A percentile compares a stretch with the other conserved stretches of the same genome.
phyloP scores from a whole-genome alignment of 1,140 invertebrate genomes.

The Drosophila athabasca region DNA sequence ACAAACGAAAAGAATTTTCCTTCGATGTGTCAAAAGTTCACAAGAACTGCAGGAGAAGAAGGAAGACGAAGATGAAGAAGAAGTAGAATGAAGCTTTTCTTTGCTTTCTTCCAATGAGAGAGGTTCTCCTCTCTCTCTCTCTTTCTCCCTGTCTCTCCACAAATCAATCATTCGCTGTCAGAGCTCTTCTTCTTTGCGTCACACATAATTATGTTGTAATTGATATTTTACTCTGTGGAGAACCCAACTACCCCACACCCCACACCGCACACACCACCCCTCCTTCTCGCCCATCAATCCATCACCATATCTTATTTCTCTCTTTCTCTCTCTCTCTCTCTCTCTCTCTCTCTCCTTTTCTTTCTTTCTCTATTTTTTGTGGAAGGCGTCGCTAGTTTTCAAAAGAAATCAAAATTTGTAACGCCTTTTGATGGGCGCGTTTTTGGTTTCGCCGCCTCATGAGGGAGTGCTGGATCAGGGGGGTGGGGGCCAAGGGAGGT shows the following conservation, averaged over 20 bases:
- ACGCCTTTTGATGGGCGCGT: slow-evolving; percentile 77
- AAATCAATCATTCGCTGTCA: slow-evolving; percentile 79
- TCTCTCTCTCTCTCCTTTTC: slow-evolving; percentile 26
- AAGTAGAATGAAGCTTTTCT: slow-evolving; percentile 30
- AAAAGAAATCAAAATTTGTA: slow-evolving; percentile 81
- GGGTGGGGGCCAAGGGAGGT: slow-evolving; percentile 15
- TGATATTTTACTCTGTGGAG: slow-evolving; percentile 62
- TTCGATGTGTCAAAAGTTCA: slow-evolving; percentile 57
- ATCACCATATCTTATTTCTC: background rate
- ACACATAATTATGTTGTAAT: slow-evolving; percentile 82
- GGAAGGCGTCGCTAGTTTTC: slow-evolving; percentile 68
- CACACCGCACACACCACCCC: background rate
- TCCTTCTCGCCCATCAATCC: too few relatives aligned
- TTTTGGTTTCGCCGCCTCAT: slow-evolving; percentile 40
- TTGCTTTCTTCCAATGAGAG: slow-evolving; percentile 1
- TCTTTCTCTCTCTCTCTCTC: slow-evolving; percentile 26
- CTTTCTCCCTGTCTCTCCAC: slow-evolving; percentile 39
- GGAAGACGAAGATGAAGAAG: background rate
- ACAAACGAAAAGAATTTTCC: slow-evolving; percentile 74
- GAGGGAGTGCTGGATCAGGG: slow-evolving; percentile 20
- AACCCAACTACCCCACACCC: slow-evolving; percentile 14
- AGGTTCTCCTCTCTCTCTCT: background rate
- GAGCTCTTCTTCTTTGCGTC: slow-evolving; percentile 61
- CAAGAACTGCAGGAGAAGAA: slow-evolving; percentile 2
- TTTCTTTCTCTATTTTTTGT: slow-evolving; percentile 20